Percentiles rank a stretch among this genome's conserved stretches.
Conservation (phyloP, 2,797 vertebrate species). For the Scyliorhinus canicula region DNA sequence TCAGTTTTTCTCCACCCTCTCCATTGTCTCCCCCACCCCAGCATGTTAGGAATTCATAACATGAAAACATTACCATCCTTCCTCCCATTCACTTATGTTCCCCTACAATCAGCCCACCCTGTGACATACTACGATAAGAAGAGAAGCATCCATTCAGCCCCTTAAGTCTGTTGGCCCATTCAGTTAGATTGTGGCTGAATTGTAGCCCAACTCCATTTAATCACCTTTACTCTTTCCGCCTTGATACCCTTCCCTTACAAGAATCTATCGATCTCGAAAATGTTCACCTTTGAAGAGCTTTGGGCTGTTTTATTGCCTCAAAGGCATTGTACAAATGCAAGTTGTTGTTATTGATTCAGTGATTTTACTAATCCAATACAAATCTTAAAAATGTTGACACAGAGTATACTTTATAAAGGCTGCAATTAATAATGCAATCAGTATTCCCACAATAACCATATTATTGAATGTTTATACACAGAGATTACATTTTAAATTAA, state of each 20-base stretch:
- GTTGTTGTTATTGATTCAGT: slow-evolving; percentile 22
- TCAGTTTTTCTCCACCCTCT: not conserved
- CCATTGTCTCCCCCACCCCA: not conserved
- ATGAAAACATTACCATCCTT: not conserved
- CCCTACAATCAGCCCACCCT: not conserved
- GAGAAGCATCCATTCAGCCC: not conserved
- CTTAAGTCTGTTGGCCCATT: not conserved
- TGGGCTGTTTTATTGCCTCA: not conserved
- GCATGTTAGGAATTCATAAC: not conserved
- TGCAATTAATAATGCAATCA: not conserved
- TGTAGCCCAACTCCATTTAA: not conserved
- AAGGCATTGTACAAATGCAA: not conserved
- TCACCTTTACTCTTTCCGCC: not conserved
- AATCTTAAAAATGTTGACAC: slow-evolving; percentile 5
- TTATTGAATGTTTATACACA: not conserved
- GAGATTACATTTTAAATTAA: slow-evolving; percentile 30
- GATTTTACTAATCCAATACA: slow-evolving; percentile 20
- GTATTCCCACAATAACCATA: too few species aligned
- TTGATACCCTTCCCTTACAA: not conserved
- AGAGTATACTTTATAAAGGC: not conserved
- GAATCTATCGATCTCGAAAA: not conserved
- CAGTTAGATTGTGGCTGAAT: not conserved
- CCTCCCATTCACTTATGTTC: not conserved
- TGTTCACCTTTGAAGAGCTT: not conserved
- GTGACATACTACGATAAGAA: not conserved